Evolutionary conservation across 2,113 vertebrate genomes (phyloP).

Genomic region (Struthidea cinerea): DNA sequence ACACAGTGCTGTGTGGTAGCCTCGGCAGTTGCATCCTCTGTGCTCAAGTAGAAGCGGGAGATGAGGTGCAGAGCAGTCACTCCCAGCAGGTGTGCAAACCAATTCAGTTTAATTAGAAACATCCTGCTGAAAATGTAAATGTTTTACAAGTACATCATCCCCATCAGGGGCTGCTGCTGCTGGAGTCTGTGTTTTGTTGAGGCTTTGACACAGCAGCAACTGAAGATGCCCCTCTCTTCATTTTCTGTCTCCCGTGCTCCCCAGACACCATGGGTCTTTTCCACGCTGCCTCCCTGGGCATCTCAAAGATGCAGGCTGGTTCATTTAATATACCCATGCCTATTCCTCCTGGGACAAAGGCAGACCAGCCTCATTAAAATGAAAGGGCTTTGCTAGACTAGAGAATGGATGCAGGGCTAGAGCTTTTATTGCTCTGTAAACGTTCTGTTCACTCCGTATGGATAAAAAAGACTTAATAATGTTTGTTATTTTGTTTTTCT

Average conservation of each 20-base stretch:
- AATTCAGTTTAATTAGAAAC: constrained; percentile 41
- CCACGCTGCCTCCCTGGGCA: not conserved
- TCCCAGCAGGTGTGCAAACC: constrained; percentile 37
- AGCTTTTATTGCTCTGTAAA: not conserved
- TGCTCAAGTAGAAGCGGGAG: not conserved
- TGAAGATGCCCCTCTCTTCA: not conserved
- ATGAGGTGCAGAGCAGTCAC: not conserved
- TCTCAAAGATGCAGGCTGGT: not conserved
- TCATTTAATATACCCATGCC: not conserved
- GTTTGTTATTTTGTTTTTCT: not conserved
- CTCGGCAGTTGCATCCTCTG: not conserved
- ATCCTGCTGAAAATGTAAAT: constrained; percentile 39
- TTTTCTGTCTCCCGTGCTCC: not conserved
- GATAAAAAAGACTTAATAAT: not conserved
- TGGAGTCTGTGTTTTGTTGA: not conserved
- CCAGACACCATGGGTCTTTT: not conserved
- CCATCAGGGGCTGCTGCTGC: not conserved
- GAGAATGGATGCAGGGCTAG: not conserved
- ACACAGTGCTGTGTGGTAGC: not conserved
- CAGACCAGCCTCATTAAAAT: not conserved
- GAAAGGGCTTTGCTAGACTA: not conserved
- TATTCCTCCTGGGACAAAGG: not conserved
- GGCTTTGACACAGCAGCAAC: not conserved
- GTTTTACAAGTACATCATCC: not conserved
- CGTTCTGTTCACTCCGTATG: not conserved